Conservation (phyloP, 2,113 vertebrate species). For the Oxygymnocypris stewartii region DNA sequence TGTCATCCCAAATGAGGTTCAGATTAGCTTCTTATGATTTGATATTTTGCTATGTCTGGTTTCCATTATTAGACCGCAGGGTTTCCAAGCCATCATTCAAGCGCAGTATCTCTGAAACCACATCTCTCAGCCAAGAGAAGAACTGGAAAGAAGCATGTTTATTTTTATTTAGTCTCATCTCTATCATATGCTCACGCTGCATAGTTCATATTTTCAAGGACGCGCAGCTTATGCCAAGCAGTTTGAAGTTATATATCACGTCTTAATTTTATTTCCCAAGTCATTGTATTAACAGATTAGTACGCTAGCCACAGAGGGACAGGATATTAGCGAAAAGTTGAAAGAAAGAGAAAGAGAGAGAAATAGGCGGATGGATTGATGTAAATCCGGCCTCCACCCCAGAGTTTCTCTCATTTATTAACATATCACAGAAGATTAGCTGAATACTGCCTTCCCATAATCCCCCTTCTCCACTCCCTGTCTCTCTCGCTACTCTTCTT, state of each 20-base stretch:
- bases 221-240: neutral
- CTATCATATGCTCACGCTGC: neutral
- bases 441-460: conserved; percentile 32
- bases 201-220: conserved; percentile 1
- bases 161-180: conserved; percentile 1
- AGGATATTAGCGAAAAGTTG: conserved; percentile 10
- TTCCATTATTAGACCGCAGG: conserved; percentile 46
- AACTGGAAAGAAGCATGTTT: conserved; percentile 45
- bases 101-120: no score
- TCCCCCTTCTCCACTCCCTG: conserved; percentile 33
- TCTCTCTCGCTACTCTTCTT: conserved; percentile 40
- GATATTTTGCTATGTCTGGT: conserved; percentile 53
- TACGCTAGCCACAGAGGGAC: neutral
- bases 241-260: neutral
- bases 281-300: conserved; percentile 38
- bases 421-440: conserved; percentile 31
- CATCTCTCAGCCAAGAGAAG: conserved; percentile 37
- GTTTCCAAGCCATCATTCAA: conserved; percentile 30
- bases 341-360: conserved; percentile 4
- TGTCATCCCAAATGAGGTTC: conserved; percentile 48
- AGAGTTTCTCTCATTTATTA: conserved; percentile 30
- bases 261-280: conserved; percentile 36
- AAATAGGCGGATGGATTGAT: conserved; percentile 18
- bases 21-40: conserved; percentile 57
- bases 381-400: conserved; percentile 23